Evolutionary conservation across 35 echinoderm and acorn worm genomes (phyloP).

Genomic region (Apostichopus japonicus): DNA sequence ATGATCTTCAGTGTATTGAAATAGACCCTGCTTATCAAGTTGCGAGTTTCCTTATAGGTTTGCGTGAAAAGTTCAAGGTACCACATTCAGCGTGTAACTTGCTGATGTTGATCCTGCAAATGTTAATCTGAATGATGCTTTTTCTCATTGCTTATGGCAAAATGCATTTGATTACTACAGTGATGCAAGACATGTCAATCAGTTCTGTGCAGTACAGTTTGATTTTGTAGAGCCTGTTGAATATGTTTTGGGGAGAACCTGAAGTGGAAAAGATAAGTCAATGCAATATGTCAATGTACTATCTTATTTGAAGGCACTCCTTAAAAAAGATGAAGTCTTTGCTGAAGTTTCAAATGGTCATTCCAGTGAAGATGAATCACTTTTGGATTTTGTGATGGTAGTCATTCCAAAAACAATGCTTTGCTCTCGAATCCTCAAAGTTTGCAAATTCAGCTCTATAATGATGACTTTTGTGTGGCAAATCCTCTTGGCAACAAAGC

Average conservation of each 20-base stretch:
- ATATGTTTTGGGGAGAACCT: neutral
- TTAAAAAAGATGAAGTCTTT: constrained; percentile 6
- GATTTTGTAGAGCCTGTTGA: neutral
- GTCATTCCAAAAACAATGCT: neutral
- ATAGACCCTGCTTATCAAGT: no score
- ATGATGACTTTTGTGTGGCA: constrained; percentile 59
- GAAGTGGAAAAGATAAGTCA: neutral
- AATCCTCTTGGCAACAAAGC: constrained; percentile 61
- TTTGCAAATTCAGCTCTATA: constrained; percentile 55
- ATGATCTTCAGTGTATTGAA: no score
- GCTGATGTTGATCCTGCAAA: no score
- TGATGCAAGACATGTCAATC: neutral
- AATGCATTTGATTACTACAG: no score
- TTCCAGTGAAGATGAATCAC: neutral
- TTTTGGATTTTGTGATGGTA: constrained; percentile 1
- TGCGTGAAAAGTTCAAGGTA: no score
- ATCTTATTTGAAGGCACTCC: neutral
- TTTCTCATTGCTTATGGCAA: no score
- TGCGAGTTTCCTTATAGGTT: no score
- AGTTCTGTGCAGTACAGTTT: neutral
- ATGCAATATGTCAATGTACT: neutral
- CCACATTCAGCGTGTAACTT: no score
- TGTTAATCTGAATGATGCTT: no score
- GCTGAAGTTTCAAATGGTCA: neutral
- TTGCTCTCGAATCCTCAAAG: neutral